Evolutionary conservation across 2,888 invertebrate genomes (phyloP).

Genomic region (Morinoia aosen): DNA sequence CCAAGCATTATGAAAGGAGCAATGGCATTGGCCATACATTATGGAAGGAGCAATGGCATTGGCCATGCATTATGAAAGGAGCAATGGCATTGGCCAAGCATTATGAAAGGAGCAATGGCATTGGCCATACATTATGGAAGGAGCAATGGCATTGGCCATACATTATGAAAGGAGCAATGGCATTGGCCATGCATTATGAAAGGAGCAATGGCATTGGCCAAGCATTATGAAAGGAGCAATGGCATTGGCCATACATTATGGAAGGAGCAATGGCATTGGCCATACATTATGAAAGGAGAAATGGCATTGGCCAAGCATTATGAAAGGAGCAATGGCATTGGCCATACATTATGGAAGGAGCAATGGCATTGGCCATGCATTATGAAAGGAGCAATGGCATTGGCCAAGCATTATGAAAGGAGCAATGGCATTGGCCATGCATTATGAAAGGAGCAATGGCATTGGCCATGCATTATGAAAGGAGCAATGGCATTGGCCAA

Average conservation of each 20-base stretch:
- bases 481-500: background rate
- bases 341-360: background rate
- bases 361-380: background rate
- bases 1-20: background rate
- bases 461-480: too few species aligned
- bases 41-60: too few species aligned
- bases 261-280: background rate
- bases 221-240: background rate
- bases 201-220: too few species aligned
- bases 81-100: background rate
- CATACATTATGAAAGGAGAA: too few species aligned
- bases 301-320: too few species aligned
- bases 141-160: too few species aligned
- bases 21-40: background rate
- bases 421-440: too few species aligned
- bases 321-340: background rate
- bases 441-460: too few species aligned
- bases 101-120: background rate
- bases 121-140: too few species aligned
- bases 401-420: too few species aligned
- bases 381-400: too few species aligned
- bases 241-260: background rate
- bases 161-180: too few species aligned
- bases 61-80: background rate
- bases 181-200: background rate